Base-by-base conservation (phyloP, 2,888 invertebrate genomes). In the Latrodectus hesperus region DNA sequence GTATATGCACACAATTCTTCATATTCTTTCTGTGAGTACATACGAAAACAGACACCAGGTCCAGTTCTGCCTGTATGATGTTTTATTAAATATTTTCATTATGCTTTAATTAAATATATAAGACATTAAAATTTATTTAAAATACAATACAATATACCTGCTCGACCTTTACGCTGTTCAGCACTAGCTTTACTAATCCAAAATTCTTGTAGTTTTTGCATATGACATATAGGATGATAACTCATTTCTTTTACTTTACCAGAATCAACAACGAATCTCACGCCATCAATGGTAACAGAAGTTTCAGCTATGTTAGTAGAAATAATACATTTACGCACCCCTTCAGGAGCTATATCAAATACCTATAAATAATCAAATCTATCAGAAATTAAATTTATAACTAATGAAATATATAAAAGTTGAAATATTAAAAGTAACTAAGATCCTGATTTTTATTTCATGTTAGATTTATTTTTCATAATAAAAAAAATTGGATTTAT, bases 231-330 rank as follows among this genome's bases (percentile, higher is more conserved):
- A 0, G 97, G 95, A 92, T 99, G 98, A 91, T 97, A 99, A 91
- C 96, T 97, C 97, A 99, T 99, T 93, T 99, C 97, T 93, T 99
- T 99, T 89, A 96, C 97, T 94, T 98, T 98, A 52, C 99, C 99
- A 4, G 98, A 98, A 92, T 99, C 99, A 0, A 97, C 95, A 0
- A 99, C 99, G 93, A 99, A 99, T 91, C 99, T 94, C 80, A 99
- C 96, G 0, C 99, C 99, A 92, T 99, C 99, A 81, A 99, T 99
- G 0, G 99, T 99, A 6, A 99, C 96, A 0, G 99, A 99, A 0
- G 99, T 99, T 93, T 99, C 99, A 0, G 99, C 99, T 85, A 99
- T 99, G 91, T 99, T 99, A 0, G 99, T 99, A 0, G 98, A 97
- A 0, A 99, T 95, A 88, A 99, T 97, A 92, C 99, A 99, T 92